phyloP scores from a whole-genome alignment of 2,888 invertebrate genomes.

The Saturnia japonica region DNA sequence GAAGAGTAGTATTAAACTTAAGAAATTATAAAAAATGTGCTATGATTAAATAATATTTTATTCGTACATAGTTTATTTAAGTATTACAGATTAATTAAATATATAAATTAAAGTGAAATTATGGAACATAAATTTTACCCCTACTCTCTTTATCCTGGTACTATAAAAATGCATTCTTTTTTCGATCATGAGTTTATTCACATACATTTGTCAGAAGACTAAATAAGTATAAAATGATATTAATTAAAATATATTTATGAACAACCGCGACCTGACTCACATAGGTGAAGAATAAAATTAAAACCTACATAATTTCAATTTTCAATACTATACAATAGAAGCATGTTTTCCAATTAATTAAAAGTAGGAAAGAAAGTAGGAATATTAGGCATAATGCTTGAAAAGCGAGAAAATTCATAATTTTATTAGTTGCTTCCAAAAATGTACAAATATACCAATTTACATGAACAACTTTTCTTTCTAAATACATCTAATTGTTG shows the following conservation, averaged over 20 bases:
- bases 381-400: not conserved
- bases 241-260: not conserved
- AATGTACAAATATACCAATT: slow-evolving; percentile 3
- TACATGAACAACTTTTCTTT: not conserved
- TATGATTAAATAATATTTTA: not conserved
- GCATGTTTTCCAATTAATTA: too few relatives aligned
- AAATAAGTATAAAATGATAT: too few relatives aligned
- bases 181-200: too few relatives aligned
- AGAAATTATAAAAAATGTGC: too few relatives aligned
- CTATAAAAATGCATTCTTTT: too few relatives aligned
- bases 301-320: not conserved
- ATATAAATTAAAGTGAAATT: not conserved
- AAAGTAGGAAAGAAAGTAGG: not conserved
- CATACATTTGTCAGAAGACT: too few relatives aligned
- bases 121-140: not conserved
- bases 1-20: too few relatives aligned
- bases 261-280: not conserved
- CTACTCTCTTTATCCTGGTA: too few relatives aligned
- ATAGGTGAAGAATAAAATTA: not conserved
- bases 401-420: not conserved
- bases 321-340: too few relatives aligned
- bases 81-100: not conserved
- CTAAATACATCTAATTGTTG: slow-evolving; percentile 18
- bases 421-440: not conserved
- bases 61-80: not conserved